phyloP scores from a whole-genome alignment of 2,113 vertebrate genomes.

The Heteronetta atricapilla region DNA sequence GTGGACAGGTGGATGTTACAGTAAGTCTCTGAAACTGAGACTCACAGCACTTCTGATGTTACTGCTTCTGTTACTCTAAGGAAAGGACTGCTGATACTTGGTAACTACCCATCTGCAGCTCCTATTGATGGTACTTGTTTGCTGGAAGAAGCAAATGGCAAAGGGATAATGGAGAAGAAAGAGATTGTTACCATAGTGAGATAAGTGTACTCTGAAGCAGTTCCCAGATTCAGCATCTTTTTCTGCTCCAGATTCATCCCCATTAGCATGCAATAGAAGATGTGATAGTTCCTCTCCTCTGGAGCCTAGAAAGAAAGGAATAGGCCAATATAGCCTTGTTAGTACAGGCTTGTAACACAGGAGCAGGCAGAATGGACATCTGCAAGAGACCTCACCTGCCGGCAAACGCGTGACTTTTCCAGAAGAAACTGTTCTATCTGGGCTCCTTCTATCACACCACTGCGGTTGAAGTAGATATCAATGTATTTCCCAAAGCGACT shows the following conservation, averaged over 20 bases:
- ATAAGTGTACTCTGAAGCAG: constrained; percentile 87
- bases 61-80: background rate
- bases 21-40: background rate
- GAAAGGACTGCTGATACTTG: background rate
- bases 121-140: background rate
- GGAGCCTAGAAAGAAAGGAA: constrained; percentile 78
- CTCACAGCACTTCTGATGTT: background rate
- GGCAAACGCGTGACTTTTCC: constrained; percentile 96
- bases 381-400: constrained; percentile 82
- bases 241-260: constrained; percentile 92
- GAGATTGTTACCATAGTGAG: constrained; percentile 85
- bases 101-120: background rate
- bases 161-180: background rate
- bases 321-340: background rate
- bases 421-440: constrained; percentile 93
- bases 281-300: constrained; percentile 95
- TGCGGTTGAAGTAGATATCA: constrained; percentile 87
- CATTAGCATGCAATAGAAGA: constrained; percentile 96
- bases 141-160: background rate
- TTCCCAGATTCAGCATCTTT: constrained; percentile 86
- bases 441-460: constrained; percentile 89
- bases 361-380: background rate
- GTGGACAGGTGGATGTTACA: background rate
- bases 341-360: background rate
- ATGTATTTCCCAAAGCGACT: constrained; percentile 98